Evolutionary conservation across 2,113 vertebrate genomes (phyloP), one percentile per base, ranked within the genome.

Genomic region (Pedetes capensis): DNA sequence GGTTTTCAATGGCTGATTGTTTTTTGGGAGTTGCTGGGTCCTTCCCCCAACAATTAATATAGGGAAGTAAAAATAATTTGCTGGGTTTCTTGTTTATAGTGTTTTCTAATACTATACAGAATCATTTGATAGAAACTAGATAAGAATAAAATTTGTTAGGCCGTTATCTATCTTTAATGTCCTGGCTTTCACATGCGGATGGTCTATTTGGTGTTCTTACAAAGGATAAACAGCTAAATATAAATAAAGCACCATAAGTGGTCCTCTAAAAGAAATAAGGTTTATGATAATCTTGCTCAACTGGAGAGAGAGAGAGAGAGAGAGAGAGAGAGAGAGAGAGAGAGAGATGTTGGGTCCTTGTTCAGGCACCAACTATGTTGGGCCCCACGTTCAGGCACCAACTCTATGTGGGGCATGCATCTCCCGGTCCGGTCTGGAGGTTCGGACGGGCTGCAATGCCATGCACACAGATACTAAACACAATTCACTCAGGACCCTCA

Each of bases 121-220:
- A 80, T 79, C 74, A 86, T 81, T 94, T 93, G 87, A 83, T 82
- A 89, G 53, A 87, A 95, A 47, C 63, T 71, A 88, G 82, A 96
- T 7, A 83, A 96, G 72, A 94, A 81, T 91, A 92, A 69, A 81
- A 93, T 90, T 93, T 87, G 39, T 94, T 93, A 84, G 71, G 78
- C 23, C 94, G 34, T 84, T 93, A 95, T 95, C 53, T 39, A 94
- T 93, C 81, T 93, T 96, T 75, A 93, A 74, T 92, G n/a, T 42
- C 66, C 71, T 87, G 66, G 2, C 9, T 87, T 91, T 91, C 76
- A 96, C 61, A 88, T 96, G 74, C 89, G 57, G 51, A 82, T 89
- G 59, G 95, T 90, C 32, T 80, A 87, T 94, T n/a, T 74, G 71
- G 5, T 72, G 69, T 87, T 90, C 63, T 93, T 85, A 59, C 78